Evolutionary conservation across 64 coral and sea anemone species (phyloP), one percentile per base, ranked within the genome.

Genomic region (Platygyra sinensis): DNA sequence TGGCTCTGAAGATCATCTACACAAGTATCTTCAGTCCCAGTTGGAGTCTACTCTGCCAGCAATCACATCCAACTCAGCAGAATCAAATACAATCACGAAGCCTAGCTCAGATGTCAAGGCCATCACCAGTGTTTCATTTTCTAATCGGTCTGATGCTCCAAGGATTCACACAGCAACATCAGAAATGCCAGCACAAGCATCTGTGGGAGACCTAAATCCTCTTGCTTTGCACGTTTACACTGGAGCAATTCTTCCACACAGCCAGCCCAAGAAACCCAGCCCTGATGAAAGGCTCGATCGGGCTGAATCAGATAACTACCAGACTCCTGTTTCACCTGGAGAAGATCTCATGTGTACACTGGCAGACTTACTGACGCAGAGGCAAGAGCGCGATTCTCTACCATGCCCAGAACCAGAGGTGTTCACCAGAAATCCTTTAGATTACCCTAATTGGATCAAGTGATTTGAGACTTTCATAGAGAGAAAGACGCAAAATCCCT

Each of bases 391-490:
- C 0, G 78, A 95, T 24, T 32, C 25, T 0, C 75, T 95, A 15
- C 94, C 89, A 0, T 59, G 62, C n/a, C 89, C 84, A 3, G 75
- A 83, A 73, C 89, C 78, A 32, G 85, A 92, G 51, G 72, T 95
- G 30, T 92, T 95, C 55, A 77, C 73, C 9, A 86, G 94, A 25
- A 65, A 92, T 28, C 76, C 81, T 14, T 76, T 95, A 8, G 52
- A 74, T 5, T 92, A 88, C 30, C 86, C 79, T n/a, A 0, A 69
- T 15, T 96, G 89, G 94, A 77, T 96, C 10, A 96, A 96, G 51
- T 82, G 89, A 0, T 92, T 96, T 46, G 86, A 96, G 25, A 92
- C 86, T 11, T 83, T 96, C 5, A 89, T 79, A 62, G 89, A 91
- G 62, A 72, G 69, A 69, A 72, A 57, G 24, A 86, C 89, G 13